phyloP scores from a whole-genome alignment of 2,113 vertebrate species.

The Pteruthius melanotis region DNA sequence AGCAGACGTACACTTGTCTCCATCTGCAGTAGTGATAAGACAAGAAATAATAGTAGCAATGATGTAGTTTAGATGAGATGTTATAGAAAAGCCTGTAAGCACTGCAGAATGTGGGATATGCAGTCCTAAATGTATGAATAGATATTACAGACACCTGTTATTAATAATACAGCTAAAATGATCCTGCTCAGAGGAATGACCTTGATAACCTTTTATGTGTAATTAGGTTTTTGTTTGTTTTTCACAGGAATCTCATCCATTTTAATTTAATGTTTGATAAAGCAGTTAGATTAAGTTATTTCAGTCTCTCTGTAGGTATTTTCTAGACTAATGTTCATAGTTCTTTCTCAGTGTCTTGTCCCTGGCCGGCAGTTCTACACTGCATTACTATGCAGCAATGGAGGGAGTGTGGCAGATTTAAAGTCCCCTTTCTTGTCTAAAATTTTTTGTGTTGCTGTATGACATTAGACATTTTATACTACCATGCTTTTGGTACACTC shows the following conservation, averaged over 20 bases:
- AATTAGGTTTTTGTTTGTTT: constrained; percentile 20
- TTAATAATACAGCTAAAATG: not conserved
- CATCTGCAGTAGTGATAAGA: not conserved
- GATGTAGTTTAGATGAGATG: not conserved
- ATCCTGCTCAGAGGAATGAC: not conserved
- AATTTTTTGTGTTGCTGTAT: not conserved
- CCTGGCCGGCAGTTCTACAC: not conserved
- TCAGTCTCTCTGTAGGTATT: not conserved
- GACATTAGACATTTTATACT: not conserved
- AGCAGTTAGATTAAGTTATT: not conserved
- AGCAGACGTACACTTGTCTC: not conserved
- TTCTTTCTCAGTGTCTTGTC: not conserved
- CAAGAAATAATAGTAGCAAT: not conserved
- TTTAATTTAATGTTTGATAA: not conserved
- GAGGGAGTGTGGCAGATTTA: not conserved
- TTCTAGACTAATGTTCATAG: not conserved
- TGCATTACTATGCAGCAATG: not conserved
- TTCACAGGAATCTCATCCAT: not conserved
- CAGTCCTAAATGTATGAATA: not conserved
- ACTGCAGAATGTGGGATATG: not conserved
- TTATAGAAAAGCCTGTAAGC: not conserved
- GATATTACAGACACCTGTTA: not conserved
- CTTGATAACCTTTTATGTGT: not conserved
- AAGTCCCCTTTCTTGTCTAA: not conserved
- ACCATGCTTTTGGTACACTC: not conserved